A percentile compares a stretch with the other conserved stretches of the same genome.
Evolutionary conservation across 2,797 vertebrate species (phyloP).

Genomic region (Acrossocheilus wenchowensis): DNA sequence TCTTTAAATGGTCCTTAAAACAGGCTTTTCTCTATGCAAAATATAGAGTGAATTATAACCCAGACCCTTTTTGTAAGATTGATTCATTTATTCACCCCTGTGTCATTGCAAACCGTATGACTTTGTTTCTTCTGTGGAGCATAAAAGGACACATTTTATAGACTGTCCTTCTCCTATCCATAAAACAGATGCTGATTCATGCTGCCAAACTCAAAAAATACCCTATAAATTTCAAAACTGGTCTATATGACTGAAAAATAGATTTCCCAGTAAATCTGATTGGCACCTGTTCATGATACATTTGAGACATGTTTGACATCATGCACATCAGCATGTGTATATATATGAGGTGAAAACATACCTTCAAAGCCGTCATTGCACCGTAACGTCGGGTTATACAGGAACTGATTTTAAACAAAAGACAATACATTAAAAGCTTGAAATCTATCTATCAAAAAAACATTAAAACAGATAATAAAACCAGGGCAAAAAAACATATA

Average conservation of each 20-base stretch:
- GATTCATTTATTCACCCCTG: not conserved
- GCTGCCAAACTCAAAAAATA: not conserved
- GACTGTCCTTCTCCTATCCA: not conserved
- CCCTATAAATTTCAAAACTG: not conserved
- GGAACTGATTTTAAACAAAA: not conserved
- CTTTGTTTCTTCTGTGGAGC: not conserved
- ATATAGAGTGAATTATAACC: not conserved
- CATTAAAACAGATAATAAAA: not conserved
- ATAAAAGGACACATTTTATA: not conserved
- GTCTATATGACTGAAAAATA: not conserved
- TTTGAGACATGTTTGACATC: not conserved
- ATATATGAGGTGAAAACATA: too few species aligned
- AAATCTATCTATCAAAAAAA: not conserved
- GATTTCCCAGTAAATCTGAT: not conserved
- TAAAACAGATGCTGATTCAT: not conserved
- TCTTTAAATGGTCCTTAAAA: not conserved
- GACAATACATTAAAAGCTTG: not conserved
- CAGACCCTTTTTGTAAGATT: not conserved
- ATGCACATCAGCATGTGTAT: too few species aligned
- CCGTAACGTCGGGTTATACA: not conserved
- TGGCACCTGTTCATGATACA: not conserved
- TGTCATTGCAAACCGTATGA: not conserved
- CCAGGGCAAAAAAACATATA: not conserved
- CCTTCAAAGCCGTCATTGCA: not conserved
- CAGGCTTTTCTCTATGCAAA: not conserved